phyloP scores from a whole-genome alignment of 2,113 vertebrate species.

The Aix galericulata region DNA sequence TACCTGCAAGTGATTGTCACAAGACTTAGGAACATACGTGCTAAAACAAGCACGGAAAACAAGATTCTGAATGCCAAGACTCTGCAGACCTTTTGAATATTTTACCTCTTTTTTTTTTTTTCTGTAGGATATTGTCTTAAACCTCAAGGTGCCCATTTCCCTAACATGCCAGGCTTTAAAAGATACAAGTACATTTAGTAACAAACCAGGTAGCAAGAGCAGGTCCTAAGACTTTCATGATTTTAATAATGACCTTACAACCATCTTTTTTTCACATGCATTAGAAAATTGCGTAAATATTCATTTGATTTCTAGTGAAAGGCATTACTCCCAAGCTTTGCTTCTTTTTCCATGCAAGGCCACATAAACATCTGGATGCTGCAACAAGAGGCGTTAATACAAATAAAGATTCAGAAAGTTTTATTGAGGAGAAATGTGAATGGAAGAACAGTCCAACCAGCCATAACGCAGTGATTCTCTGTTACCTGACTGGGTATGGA shows the following conservation, averaged over 20 bases:
- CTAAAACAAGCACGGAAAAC: not conserved
- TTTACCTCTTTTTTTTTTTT: not conserved
- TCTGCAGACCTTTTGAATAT: not conserved
- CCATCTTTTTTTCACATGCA: not conserved
- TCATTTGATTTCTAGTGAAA: not conserved
- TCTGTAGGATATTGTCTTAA: not conserved
- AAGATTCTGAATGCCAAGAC: not conserved
- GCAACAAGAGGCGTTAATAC: not conserved
- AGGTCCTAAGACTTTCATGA: not conserved
- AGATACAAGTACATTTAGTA: not conserved
- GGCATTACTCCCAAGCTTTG: not conserved
- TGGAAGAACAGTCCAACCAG: not conserved
- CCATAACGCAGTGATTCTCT: not conserved
- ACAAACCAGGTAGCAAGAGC: not conserved
- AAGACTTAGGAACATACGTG: not conserved
- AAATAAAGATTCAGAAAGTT: not conserved
- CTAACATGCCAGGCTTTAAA: not conserved
- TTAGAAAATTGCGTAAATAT: not conserved
- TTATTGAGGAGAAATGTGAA: not conserved
- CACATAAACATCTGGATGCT: accelerated
- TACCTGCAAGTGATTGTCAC: not conserved
- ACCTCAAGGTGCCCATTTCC: not conserved
- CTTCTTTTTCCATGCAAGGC: not conserved
- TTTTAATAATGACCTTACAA: not conserved
- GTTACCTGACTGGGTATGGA: accelerated